Evolutionary conservation across 2,113 vertebrate genomes (phyloP).

Genomic region (Micromys minutus): DNA sequence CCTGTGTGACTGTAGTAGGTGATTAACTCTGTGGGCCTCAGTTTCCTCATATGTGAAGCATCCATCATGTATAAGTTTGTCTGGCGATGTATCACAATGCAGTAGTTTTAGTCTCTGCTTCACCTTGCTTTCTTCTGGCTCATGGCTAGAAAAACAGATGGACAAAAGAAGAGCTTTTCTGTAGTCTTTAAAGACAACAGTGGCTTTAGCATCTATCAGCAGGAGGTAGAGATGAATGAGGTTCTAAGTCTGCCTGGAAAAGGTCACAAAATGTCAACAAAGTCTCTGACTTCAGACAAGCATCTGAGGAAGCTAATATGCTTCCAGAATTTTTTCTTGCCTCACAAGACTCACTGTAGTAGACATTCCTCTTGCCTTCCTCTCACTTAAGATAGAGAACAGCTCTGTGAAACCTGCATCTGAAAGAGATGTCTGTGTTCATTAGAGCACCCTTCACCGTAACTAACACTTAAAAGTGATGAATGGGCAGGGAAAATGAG

Average conservation of each 20-base stretch:
- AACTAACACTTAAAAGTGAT: neutral
- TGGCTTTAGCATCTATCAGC: neutral
- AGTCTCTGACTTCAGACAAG: neutral
- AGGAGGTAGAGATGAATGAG: neutral
- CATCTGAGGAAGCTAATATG: neutral
- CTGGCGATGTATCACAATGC: too few species aligned
- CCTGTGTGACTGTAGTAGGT: neutral
- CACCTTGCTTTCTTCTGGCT: neutral
- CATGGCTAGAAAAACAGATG: neutral
- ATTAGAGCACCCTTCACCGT: neutral
- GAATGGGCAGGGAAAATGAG: neutral
- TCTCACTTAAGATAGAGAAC: neutral
- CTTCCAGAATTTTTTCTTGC: conserved; percentile 12
- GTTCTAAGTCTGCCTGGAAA: neutral
- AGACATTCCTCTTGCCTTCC: neutral
- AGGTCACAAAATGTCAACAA: neutral
- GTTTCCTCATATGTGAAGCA: neutral
- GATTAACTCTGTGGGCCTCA: neutral
- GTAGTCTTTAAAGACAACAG: neutral
- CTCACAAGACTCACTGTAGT: neutral
- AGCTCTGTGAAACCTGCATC: neutral
- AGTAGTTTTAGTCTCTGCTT: too few species aligned
- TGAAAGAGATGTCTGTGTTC: neutral
- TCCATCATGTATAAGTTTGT: neutral
- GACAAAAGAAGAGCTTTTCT: neutral